Conservation (phyloP, 2,797 vertebrate species). For the Uromys caudimaculatus region DNA sequence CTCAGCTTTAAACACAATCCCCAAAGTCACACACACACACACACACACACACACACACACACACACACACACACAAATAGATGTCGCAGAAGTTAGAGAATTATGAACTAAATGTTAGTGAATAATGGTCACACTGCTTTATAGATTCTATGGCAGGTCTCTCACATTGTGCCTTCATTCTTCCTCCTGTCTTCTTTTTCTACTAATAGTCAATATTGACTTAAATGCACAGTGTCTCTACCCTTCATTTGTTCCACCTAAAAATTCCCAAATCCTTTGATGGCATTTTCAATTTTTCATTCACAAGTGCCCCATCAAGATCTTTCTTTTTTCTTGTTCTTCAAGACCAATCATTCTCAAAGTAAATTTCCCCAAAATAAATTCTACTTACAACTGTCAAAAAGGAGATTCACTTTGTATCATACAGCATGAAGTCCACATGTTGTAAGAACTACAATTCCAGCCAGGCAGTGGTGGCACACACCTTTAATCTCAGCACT, state of each 20-base stretch:
- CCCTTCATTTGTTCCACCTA: not conserved
- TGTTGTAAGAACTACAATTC: not conserved
- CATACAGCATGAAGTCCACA: not conserved
- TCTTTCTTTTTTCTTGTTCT: not conserved
- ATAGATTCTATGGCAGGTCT: not conserved
- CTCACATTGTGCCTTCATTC: not conserved
- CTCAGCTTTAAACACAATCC: slow-evolving; percentile 2
- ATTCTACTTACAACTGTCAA: not conserved
- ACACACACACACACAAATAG: not conserved
- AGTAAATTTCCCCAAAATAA: not conserved
- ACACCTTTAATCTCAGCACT: too few species aligned
- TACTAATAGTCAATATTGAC: not conserved
- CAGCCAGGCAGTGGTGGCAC: too few species aligned
- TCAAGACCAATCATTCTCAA: slow-evolving; percentile 20
- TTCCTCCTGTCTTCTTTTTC: not conserved
- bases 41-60: too few species aligned
- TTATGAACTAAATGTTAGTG: not conserved
- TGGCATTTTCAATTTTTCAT: not conserved
- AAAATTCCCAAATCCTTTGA: not conserved
- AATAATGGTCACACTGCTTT: not conserved
- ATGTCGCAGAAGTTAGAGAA: slow-evolving; percentile 6
- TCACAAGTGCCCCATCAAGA: not conserved
- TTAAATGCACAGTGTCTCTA: not conserved
- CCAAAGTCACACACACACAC: not conserved
- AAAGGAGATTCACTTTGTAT: not conserved